Conservation (phyloP, 2,113 vertebrate species). For the Ammospiza nelsoni region DNA sequence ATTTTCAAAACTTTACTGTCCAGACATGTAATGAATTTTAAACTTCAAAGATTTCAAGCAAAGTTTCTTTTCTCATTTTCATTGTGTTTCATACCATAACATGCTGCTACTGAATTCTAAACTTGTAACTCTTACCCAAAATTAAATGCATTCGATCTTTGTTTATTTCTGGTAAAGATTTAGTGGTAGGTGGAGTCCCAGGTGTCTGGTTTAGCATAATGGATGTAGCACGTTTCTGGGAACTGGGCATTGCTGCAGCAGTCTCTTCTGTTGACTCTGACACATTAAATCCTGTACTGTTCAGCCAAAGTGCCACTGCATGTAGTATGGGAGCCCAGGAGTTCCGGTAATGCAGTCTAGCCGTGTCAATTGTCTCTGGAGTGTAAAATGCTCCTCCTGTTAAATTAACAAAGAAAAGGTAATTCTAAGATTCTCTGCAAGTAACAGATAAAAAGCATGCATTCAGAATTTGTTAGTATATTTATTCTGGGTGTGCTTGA, state of each 20-base stretch:
- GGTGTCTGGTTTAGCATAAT: conserved; percentile 73
- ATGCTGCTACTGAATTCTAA: background rate
- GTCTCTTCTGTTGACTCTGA: conserved; percentile 77
- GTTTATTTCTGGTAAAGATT: conserved; percentile 85
- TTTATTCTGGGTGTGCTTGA: background rate
- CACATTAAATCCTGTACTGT: conserved; percentile 87
- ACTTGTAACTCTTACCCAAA: conserved; percentile 80
- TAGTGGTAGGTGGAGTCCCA: conserved; percentile 70
- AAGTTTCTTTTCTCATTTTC: background rate
- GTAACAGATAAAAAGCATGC: background rate
- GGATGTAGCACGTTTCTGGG: conserved; percentile 71
- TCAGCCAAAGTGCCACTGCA: conserved; percentile 93
- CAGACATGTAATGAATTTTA: background rate
- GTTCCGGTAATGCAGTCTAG: conserved; percentile 92
- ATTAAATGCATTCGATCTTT: conserved; percentile 96
- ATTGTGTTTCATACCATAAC: background rate
- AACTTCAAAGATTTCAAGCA: background rate
- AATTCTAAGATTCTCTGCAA: background rate
- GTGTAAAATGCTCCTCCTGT: conserved; percentile 97
- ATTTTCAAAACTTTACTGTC: background rate
- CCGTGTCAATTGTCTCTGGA: conserved; percentile 97
- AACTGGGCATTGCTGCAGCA: conserved; percentile 51
- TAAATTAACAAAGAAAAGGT: conserved; percentile 27
- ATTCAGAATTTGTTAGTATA: background rate
- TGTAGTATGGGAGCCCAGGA: conserved; percentile 96